Evolutionary conservation across 2,888 invertebrate genomes (phyloP), one percentile per base, ranked within the genome.

Genomic region (Pammene aurita): DNA sequence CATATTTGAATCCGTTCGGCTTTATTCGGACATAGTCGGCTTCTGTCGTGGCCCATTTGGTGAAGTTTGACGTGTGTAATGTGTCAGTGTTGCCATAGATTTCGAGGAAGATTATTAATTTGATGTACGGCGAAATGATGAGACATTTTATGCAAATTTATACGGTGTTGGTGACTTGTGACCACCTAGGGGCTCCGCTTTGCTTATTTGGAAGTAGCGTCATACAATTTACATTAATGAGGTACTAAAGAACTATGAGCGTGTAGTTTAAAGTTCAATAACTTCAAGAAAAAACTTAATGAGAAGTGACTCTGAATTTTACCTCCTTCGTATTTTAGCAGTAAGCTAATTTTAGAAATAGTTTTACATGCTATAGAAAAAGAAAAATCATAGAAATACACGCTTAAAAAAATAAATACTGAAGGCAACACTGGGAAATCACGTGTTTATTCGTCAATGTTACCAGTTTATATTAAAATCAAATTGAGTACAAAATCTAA

Each of bases 1-100:
- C 90, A 89, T 90, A 79, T 90, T 90, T 83, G 88, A 80, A 78
- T 81, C 73, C 73, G 76, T 77, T 88, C 87, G 90, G 83, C 85
- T 85, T 72, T 86, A 84, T 89, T 90, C 89, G 88, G 85, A 38
- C 70, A 67, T 76, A 77, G 81, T 90, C 88, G 89, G 86, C 76
- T 79, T 73, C 80, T 75, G 79, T 82, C 80, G 85, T 76, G 73
- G 72, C 73, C 81, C 76, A 76, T 86, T 88, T 82, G 85, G 87
- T 74, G 82, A 81, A 84, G 83, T 83, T 83, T 89, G 89, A 89
- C 88, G 87, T 85, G 74, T 84, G 84, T 84, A 81, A 81, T 82
- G 82, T 82, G 82, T 75, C 74, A 73, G 69, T 82, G 85, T 84
- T 69, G 60, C 69, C 84, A 84, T 82, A 79, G 80, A 84, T 85